Base-by-base conservation (phyloP, 2,888 invertebrate species). In the Agrotis exclamationis region DNA sequence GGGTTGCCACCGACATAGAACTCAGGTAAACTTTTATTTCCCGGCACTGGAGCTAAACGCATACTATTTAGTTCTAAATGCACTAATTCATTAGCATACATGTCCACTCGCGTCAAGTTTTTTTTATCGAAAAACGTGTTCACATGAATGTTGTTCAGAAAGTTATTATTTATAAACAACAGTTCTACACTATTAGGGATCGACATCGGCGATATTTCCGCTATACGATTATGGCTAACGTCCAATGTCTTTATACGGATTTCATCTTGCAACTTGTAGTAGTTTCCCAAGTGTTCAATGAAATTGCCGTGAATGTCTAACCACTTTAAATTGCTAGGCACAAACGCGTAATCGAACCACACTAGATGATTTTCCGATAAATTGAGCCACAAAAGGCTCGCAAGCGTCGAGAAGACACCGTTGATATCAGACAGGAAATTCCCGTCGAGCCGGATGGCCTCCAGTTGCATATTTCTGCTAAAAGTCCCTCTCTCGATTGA, bases 1-100 rank as follows among this genome's bases (percentile, higher is more conserved):
- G 99, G 99, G 94, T 99, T 99, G 60, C 98, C 98, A 78, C 98
- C 99, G 83, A 99, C 97, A 92, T 98, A 99, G 93, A 99, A 98
- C 92, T 99, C 98, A 0, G 99, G 98, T 82, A 98, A 96, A 20
- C 97, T 97, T 89, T 97, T 97, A 85, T 98, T 98, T 60, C 96
- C 96, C 22, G 98, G 97, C 85, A 98, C 97, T 66, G 97, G 97
- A n/a, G 97, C 97, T 83, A 98, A 96, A 70, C 98, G 97, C 84
- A 99, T 95, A 81, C 98, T 97, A 88, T 98, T 98, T 85, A 98
- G 93, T 85, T 98, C 98, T 94, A 99, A 96, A 89, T 97, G 98
- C 87, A 98, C 97, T 89, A 99, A 95, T 91, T 98, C 97, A 92
- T 99, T 99, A 28, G 98, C 98, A 91, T 98, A 98, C 97, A 99